These are phyloP conservation scores for Belonocnema kinseyi DNA, from an alignment of 1,140 invertebrate species.

Conservation along the genomic window DNA sequence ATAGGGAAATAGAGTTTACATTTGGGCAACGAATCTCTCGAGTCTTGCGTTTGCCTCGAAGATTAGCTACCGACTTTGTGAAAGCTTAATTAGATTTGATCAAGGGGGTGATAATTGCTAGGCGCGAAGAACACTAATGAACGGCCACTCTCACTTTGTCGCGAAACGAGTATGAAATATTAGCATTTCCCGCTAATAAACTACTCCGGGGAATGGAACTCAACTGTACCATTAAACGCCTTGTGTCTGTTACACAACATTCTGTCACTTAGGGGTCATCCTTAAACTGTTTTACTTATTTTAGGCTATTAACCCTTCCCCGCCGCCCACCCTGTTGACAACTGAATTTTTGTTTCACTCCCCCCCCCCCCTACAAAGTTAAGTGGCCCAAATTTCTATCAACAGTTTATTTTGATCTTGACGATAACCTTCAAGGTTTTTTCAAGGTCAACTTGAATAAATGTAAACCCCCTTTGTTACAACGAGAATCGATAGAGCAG, in stretches of 20 bases:
- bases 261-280: neutral
- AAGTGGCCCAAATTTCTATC: too few species aligned
- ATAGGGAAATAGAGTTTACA: slow-evolving; percentile 32
- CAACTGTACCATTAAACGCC: neutral
- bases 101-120: slow-evolving; percentile 25
- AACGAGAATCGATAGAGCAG: too few species aligned
- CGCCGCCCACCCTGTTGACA: too few species aligned
- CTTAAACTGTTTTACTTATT: too few species aligned
- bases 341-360: too few species aligned
- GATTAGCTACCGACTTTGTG: slow-evolving; percentile 17
- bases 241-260: neutral
- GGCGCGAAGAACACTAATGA: slow-evolving; percentile 28
- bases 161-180: slow-evolving; percentile 29
- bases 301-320: too few species aligned
- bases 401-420: too few species aligned
- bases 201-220: neutral
- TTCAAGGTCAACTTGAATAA: too few species aligned
- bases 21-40: slow-evolving; percentile 9
- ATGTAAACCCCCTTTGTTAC: too few species aligned
- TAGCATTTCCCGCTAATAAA: slow-evolving; percentile 22
- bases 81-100: slow-evolving; percentile 31
- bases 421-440: too few species aligned
- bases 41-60: slow-evolving; percentile 17
- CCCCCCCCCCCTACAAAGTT: too few species aligned
- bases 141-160: slow-evolving; percentile 25